phyloP scores from a whole-genome alignment of 2,888 invertebrate species.

The Harpalus rubripes region DNA sequence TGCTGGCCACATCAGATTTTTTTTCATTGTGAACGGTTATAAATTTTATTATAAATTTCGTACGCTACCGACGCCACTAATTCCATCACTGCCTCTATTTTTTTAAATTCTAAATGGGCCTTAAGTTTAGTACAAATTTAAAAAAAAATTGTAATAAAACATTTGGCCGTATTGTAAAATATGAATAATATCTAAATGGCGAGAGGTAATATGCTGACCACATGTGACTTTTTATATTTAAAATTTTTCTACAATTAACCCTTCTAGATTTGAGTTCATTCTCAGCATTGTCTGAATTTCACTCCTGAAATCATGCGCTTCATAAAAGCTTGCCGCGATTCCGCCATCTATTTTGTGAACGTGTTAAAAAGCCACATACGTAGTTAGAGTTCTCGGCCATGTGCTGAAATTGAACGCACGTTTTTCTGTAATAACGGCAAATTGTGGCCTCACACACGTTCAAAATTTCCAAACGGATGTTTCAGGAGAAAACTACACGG shows the following conservation, averaged over 20 bases:
- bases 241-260: neutral
- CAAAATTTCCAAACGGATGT: conserved; percentile 27
- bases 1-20: no score
- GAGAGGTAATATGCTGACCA: no score
- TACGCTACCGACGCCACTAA: no score
- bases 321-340: conserved; percentile 16
- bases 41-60: no score
- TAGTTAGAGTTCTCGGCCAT: conserved; percentile 15
- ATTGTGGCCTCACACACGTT: conserved; percentile 28
- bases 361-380: conserved; percentile 17
- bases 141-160: no score
- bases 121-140: no score
- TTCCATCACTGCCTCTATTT: no score
- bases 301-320: conserved; percentile 1
- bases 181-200: neutral
- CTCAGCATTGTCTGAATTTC: neutral
- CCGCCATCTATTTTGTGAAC: conserved; percentile 25
- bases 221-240: neutral
- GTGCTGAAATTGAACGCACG: conserved; percentile 43
- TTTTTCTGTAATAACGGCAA: conserved; percentile 43
- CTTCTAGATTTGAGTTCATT: neutral
- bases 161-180: no score
- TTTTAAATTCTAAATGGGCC: no score
- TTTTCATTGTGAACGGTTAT: no score
- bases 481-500: neutral